Evolutionary conservation across 2,888 invertebrate genomes (phyloP).

Genomic region (Polydrusus pterygomalis): DNA sequence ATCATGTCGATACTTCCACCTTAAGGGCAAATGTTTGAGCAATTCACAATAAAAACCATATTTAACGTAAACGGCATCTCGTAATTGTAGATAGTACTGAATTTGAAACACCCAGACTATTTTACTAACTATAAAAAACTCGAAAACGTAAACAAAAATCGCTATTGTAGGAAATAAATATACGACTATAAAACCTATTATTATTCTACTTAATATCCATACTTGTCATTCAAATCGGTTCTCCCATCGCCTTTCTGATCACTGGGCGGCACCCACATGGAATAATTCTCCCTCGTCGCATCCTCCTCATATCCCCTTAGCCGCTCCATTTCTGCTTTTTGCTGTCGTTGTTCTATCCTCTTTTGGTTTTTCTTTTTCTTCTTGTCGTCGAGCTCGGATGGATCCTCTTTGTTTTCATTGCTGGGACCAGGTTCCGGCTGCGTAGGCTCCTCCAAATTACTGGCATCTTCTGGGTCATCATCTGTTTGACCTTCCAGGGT

Average conservation of each 20-base stretch:
- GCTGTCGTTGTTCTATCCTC: conserved; percentile 65
- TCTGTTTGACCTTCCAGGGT: conserved; percentile 38
- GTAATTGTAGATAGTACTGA: no score
- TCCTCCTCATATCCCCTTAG: conserved; percentile 70
- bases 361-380: conserved; percentile 66
- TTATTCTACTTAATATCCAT: conserved; percentile 85
- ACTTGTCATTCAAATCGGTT: conserved; percentile 85
- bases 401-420: conserved; percentile 18
- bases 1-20: no score
- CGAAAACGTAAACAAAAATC: neutral
- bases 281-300: conserved; percentile 78
- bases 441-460: conserved; percentile 5
- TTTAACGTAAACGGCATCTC: no score
- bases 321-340: conserved; percentile 60
- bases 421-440: conserved; percentile 22
- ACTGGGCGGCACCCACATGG: conserved; percentile 85
- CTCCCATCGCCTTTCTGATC: conserved; percentile 86
- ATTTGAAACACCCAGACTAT: no score
- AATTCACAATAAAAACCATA: no score
- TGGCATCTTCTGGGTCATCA: conserved; percentile 1
- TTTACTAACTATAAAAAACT: no score
- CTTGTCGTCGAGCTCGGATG: conserved; percentile 49
- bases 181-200: conserved; percentile 56
- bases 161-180: neutral
- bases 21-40: no score